Conservation (phyloP, 2,797 vertebrate genomes). For the Siniperca scherzeri region DNA sequence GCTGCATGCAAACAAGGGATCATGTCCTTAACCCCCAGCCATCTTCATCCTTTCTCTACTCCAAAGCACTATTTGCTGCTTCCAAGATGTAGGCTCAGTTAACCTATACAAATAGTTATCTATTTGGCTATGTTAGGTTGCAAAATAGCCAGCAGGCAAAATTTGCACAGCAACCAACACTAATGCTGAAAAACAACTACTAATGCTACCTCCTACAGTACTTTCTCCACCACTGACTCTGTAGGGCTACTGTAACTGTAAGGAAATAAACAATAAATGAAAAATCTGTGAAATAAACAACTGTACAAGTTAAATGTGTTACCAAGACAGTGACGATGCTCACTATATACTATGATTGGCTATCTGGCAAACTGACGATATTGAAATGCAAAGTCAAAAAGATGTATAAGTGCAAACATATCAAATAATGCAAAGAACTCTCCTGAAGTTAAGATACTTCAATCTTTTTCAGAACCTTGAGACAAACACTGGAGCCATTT, state of each 20-base stretch:
- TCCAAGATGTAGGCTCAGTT: constrained; percentile 1
- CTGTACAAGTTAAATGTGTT: background rate
- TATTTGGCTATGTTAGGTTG: constrained; percentile 14
- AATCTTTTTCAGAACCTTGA: background rate
- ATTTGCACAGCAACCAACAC: background rate
- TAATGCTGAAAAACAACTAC: background rate
- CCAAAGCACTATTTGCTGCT: background rate
- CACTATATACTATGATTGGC: background rate
- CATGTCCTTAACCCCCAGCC: background rate
- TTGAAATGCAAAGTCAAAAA: background rate
- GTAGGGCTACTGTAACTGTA: background rate
- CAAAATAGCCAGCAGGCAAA: constrained; percentile 14
- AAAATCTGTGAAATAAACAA: background rate
- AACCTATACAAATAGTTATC: constrained; percentile 21
- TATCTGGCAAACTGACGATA: background rate
- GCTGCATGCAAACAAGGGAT: background rate
- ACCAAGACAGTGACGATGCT: background rate
- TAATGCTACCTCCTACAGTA: background rate
- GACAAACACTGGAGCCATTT: background rate
- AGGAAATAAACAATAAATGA: background rate
- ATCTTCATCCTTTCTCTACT: background rate
- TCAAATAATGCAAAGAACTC: background rate
- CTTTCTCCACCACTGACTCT: background rate
- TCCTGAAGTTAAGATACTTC: background rate
- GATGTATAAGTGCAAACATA: background rate